These are phyloP conservation scores for Chiridota heheva DNA, from an alignment of 35 echinoderm and acorn worm genomes.

Conservation along the genomic window DNA sequence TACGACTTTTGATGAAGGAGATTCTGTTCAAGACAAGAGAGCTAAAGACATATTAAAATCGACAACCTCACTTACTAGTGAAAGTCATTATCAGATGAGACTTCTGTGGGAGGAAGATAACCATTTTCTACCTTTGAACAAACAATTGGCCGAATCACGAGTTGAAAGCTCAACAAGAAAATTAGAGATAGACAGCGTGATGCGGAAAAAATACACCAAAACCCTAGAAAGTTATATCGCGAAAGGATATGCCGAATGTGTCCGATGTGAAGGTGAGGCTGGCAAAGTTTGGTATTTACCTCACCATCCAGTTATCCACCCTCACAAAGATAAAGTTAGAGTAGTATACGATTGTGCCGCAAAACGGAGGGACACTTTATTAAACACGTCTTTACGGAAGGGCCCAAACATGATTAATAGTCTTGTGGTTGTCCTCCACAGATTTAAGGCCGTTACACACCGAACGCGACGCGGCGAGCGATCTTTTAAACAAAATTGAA, in stretches of 20 bases:
- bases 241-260: conserved; percentile 4
- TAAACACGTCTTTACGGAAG: conserved; percentile 22
- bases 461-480: no score
- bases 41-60: conserved; percentile 30
- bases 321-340: conserved; percentile 43
- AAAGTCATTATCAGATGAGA: conserved; percentile 41
- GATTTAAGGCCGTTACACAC: no score
- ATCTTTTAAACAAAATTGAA: no score
- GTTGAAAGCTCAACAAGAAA: background rate
- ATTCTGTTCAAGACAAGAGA: conserved; percentile 25
- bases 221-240: conserved; percentile 40
- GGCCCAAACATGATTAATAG: conserved; percentile 38
- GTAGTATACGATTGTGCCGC: conserved; percentile 46
- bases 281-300: conserved; percentile 28
- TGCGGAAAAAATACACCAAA: conserved; percentile 13
- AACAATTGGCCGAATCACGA: conserved; percentile 8
- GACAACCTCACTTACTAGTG: background rate
- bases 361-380: conserved; percentile 32
- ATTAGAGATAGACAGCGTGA: conserved; percentile 19
- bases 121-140: conserved; percentile 3
- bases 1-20: background rate
- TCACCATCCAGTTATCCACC: conserved; percentile 29
- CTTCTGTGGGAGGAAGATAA: conserved; percentile 29
- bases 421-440: conserved; percentile 26
- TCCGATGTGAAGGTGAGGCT: background rate